Base-by-base conservation (phyloP, 2,113 vertebrate genomes). In the Neotragus moschatus region DNA sequence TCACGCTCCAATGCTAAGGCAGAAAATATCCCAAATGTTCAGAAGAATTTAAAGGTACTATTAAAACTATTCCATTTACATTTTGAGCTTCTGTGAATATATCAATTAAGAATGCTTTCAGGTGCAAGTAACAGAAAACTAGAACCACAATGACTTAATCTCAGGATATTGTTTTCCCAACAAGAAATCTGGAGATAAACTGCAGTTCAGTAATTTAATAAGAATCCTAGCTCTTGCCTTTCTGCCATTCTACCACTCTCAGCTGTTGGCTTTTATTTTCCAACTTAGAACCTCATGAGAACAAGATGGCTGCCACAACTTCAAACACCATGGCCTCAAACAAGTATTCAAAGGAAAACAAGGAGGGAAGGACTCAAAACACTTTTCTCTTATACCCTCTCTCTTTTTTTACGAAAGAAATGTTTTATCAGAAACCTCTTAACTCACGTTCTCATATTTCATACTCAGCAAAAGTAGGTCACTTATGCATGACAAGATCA, bases 381-480 rank as follows among this genome's bases (percentile, higher is more conserved):
- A 43, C 19, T 30, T 63, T 23, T 21, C 58, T 28, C 45, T 63
- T 63, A 63, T 45, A 66, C 10, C 11, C n/a, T 12, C 13, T 92
- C 39, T 77, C 53, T 90, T 90, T 90, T 84, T 93, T 26, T 47
- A 56, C 81, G 45, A 95, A 91, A 91, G 58, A 80, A 88, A 93
- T 84, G 56, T 36, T 94, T 73, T 79, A 85, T 73, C 45, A 96
- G 93, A 96, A 96, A 82, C 19, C 45, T 90, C 30, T 58, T 60
- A 88, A 9, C 45, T 55, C 61, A 92, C 10, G 96, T 77, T 30
- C 75, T 58, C 13, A 84, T 80, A 73, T 30, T 94, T 84, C 70
- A 96, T 47, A 88, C 33, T 51, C 56, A 58, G 28, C 19, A 80
- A 39, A 91, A 88, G 23, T 93, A 85, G 84, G 39, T 91, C 43